Conservation (phyloP, 2,113 vertebrate genomes). For the Eolophus roseicapilla region DNA sequence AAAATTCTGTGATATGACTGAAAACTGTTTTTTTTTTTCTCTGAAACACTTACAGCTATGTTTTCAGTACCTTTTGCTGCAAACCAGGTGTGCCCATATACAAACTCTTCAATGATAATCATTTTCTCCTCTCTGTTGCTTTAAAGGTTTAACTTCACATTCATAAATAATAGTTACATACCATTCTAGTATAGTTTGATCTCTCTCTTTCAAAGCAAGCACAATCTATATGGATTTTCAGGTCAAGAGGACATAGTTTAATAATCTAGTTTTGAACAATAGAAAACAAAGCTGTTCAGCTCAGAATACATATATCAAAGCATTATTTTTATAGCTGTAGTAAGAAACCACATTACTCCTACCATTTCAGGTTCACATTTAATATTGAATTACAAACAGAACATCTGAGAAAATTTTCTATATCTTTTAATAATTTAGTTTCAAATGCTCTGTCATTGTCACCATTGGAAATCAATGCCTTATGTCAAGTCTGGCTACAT, state of each 20-base stretch:
- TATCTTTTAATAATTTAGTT: neutral
- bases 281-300: neutral
- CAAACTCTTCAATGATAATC: neutral
- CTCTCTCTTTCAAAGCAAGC: neutral
- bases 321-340: neutral
- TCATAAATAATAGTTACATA: neutral
- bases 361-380: neutral
- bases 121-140: neutral
- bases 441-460: neutral
- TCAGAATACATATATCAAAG: neutral
- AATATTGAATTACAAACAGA: neutral
- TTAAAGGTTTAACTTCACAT: neutral
- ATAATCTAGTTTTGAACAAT: neutral
- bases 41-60: neutral
- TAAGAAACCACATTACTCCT: neutral
- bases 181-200: neutral
- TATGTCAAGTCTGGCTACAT: neutral
- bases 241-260: neutral
- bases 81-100: neutral
- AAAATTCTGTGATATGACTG: conserved; percentile 78
- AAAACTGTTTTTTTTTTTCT: conserved; percentile 49
- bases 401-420: neutral
- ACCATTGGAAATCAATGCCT: neutral
- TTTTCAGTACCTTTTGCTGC: conserved; percentile 7
- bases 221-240: neutral